Evolutionary conservation across 2,888 invertebrate species (phyloP).

Genomic region (Mycalesis mineus): DNA sequence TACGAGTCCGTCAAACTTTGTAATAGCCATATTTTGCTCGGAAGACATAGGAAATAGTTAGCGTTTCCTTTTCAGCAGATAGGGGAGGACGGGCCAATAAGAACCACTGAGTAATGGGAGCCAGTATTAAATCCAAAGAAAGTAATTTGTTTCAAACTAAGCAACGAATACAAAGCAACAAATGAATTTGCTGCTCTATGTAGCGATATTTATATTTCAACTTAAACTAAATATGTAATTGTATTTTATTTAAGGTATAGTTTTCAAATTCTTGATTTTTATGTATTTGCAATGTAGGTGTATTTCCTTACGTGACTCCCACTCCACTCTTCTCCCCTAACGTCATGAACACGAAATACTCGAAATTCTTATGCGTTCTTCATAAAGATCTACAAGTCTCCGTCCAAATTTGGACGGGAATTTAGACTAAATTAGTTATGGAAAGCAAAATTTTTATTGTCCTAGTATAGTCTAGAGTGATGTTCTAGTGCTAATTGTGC

Average conservation of each 20-base stretch:
- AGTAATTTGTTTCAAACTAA: too few relatives aligned
- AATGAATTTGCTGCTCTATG: too few relatives aligned
- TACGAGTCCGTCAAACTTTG: neutral
- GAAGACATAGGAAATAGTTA: constrained; percentile 54
- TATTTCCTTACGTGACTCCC: neutral
- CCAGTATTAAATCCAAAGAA: neutral
- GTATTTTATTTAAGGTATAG: too few relatives aligned
- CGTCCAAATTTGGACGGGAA: neutral
- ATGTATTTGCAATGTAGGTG: too few relatives aligned
- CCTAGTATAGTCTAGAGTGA: constrained; percentile 73
- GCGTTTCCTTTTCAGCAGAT: constrained; percentile 15
- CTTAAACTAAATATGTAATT: too few relatives aligned
- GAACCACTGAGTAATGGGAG: neutral
- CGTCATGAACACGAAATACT: neutral
- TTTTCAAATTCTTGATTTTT: too few relatives aligned
- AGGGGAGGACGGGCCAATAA: neutral
- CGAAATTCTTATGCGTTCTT: neutral
- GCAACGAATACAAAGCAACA: too few relatives aligned
- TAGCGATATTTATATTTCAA: too few relatives aligned
- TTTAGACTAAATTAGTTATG: constrained; percentile 36
- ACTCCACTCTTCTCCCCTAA: neutral
- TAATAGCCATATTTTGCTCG: constrained; percentile 34
- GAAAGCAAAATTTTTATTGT: constrained; percentile 68
- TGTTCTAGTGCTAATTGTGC: constrained; percentile 55
- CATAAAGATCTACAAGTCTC: neutral